phyloP scores from a whole-genome alignment of 37 sponge, comb jelly and placozoan species.

The Aplysina aerophoba region DNA sequence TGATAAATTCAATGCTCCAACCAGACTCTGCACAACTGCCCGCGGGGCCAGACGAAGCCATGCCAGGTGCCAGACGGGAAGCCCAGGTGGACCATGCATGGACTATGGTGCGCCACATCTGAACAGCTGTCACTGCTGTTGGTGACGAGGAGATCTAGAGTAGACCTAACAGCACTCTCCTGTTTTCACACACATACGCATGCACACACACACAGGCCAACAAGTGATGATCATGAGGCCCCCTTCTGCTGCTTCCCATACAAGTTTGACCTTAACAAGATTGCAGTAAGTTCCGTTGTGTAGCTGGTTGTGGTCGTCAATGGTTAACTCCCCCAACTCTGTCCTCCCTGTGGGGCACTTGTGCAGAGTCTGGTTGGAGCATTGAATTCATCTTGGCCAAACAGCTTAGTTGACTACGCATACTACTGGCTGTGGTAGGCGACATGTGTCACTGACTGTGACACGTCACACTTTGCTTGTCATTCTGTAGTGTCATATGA shows the following conservation, averaged over 20 bases:
- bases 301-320: neutral
- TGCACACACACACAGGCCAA: neutral
- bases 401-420: neutral
- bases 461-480: neutral
- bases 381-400: slow-evolving; percentile 1
- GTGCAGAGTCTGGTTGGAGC: neutral
- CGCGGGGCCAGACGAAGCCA: neutral
- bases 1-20: neutral
- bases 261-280: neutral
- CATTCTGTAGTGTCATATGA: neutral
- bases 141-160: neutral
- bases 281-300: neutral
- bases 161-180: neutral
- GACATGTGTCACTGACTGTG: neutral
- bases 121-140: too few relatives aligned
- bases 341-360: too few relatives aligned
- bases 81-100: slow-evolving; percentile 25
- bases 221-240: neutral
- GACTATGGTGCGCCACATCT: neutral
- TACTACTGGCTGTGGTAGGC: slow-evolving; percentile 20
- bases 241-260: neutral
- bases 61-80: neutral
- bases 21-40: too few relatives aligned
- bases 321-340: neutral
- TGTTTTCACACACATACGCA: neutral